These are phyloP conservation scores for Dascyllus trimaculatus DNA, from an alignment of 2,113 vertebrate species.

Conservation along the genomic window DNA sequence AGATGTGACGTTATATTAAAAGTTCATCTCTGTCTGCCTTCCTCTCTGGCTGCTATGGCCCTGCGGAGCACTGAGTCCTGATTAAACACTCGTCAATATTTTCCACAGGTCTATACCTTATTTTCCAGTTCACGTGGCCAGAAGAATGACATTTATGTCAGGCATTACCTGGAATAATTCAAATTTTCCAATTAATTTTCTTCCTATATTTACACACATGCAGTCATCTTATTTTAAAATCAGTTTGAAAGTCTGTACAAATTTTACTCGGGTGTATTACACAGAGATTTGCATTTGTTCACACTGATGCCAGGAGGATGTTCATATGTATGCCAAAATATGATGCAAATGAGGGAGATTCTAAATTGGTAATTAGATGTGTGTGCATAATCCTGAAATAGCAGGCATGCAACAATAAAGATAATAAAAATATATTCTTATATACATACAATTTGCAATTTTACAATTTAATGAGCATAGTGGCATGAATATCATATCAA, in stretches of 20 bases:
- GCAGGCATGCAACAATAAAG: background rate
- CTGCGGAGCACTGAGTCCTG: background rate
- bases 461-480: no score
- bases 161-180: constrained; percentile 7
- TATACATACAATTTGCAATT: background rate
- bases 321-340: background rate
- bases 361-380: background rate
- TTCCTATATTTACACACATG: background rate
- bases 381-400: background rate
- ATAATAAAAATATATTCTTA: background rate
- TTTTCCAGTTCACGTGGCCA: constrained; percentile 24
- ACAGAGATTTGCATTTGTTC: background rate
- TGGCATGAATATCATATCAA: no score
- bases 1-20: constrained; percentile 17
- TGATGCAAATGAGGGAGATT: constrained; percentile 3
- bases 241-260: background rate
- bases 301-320: background rate
- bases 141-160: background rate
- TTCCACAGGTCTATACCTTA: constrained; percentile 16
- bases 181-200: background rate
- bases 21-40: constrained; percentile 7
- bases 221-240: background rate
- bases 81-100: constrained; percentile 12
- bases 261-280: background rate
- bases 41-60: background rate